Evolutionary conservation across 1,140 invertebrate genomes (phyloP).

Genomic region (Gonioctena quinquepunctata): DNA sequence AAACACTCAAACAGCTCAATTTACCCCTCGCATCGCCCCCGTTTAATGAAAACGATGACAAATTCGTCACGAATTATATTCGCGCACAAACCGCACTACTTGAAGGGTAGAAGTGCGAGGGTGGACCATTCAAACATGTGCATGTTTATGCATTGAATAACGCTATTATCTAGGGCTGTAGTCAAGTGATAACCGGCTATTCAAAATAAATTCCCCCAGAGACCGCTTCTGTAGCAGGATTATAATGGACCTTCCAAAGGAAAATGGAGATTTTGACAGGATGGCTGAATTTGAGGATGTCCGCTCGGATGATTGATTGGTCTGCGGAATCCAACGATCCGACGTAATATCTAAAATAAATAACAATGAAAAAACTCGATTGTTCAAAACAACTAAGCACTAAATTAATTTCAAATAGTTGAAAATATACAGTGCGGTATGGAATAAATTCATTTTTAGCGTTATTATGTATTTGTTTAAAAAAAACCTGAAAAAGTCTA

Average conservation of each 20-base stretch:
- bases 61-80: not conserved
- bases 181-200: constrained; percentile 8
- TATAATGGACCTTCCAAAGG: constrained; percentile 6
- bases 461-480: too few relatives aligned
- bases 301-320: too few relatives aligned
- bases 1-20: not conserved
- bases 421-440: too few relatives aligned
- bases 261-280: too few relatives aligned
- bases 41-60: constrained; percentile 2
- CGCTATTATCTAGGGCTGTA: not conserved
- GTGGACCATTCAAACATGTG: not conserved
- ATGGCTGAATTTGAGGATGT: too few relatives aligned
- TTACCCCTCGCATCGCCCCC: not conserved
- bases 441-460: too few relatives aligned
- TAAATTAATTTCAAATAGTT: too few relatives aligned
- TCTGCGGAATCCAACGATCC: too few relatives aligned
- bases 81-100: not conserved
- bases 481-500: too few relatives aligned
- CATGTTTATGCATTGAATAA: not conserved
- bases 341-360: too few relatives aligned
- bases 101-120: not conserved
- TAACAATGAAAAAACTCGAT: too few relatives aligned
- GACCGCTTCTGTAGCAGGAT: not conserved
- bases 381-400: too few relatives aligned
- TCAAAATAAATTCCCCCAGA: constrained; percentile 4